These are phyloP conservation scores for Machimus rusticus DNA, from an alignment of 2,888 invertebrate species.

Conservation along the genomic window DNA sequence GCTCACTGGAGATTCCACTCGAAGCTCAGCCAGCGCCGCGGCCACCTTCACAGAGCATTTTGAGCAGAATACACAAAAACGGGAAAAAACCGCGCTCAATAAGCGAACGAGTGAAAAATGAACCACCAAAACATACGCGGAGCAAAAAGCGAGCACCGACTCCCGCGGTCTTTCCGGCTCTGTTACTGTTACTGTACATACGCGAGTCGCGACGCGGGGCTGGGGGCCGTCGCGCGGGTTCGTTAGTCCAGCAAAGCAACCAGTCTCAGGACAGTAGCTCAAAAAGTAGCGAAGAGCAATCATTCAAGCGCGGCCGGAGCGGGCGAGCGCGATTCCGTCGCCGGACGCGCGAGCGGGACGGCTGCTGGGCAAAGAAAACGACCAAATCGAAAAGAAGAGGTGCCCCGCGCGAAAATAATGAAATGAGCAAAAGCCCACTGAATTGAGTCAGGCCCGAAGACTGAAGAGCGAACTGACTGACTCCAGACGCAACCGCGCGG, in stretches of 20 bases:
- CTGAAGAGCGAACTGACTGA: constrained; percentile 31
- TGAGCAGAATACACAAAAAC: not conserved
- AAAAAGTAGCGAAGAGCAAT: constrained; percentile 33
- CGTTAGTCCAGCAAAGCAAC: not conserved
- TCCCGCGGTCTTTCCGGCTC: not conserved
- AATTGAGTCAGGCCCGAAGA: not conserved
- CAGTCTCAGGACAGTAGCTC: constrained; percentile 35
- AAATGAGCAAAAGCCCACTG: constrained; percentile 37
- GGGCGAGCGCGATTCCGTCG: not conserved
- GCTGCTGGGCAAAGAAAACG: not conserved
- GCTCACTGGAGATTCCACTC: constrained; percentile 11
- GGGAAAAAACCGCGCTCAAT: not conserved
- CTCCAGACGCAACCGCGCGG: not conserved
- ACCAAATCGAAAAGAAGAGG: not conserved
- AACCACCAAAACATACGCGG: not conserved
- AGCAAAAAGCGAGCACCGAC: not conserved
- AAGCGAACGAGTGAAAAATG: constrained; percentile 6
- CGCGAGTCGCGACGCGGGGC: not conserved
- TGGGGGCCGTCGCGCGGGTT: not conserved
- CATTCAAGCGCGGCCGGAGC: not conserved
- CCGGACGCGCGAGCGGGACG: not conserved
- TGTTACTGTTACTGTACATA: no score
- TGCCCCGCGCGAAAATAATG: constrained; percentile 10
- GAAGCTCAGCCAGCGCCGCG: constrained; percentile 14
- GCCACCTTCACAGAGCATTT: constrained; percentile 19